These are phyloP conservation scores for Drepana falcataria DNA, from an alignment of 2,888 invertebrate genomes.

Conservation along the genomic window DNA sequence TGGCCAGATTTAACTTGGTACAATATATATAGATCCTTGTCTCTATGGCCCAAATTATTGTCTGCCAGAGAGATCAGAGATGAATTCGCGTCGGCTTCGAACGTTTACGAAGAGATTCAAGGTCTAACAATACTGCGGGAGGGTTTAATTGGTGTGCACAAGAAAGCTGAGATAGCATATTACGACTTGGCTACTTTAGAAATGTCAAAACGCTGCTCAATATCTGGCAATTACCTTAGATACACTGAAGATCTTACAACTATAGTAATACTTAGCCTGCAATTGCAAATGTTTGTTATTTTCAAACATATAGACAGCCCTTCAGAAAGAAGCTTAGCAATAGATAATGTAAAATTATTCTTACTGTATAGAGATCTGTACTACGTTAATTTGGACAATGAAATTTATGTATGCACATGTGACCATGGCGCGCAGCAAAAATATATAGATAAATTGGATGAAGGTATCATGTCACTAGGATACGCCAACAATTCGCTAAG, in stretches of 20 bases:
- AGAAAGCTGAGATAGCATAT: constrained; percentile 36
- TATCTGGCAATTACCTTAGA: constrained; percentile 40
- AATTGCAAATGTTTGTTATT: constrained; percentile 37
- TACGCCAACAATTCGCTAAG: constrained; percentile 29
- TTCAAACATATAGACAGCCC: constrained; percentile 25
- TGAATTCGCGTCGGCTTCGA: constrained; percentile 50
- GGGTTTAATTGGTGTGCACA: constrained; percentile 49
- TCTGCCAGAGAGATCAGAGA: constrained; percentile 38
- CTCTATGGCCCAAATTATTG: constrained; percentile 44
- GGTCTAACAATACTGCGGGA: constrained; percentile 37
- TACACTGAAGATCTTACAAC: constrained; percentile 44
- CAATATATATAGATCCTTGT: constrained; percentile 49
- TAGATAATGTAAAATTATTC: constrained; percentile 41
- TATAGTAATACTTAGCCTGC: constrained; percentile 30
- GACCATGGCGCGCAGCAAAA: constrained; percentile 15
- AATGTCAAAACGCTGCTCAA: constrained; percentile 17
- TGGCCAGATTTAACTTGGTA: constrained; percentile 35
- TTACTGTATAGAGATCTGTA: constrained; percentile 33
- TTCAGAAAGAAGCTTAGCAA: constrained; percentile 21
- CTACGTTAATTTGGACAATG: constrained; percentile 38
- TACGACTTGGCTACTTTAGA: constrained; percentile 44
- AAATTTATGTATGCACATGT: constrained; percentile 34
- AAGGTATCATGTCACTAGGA: constrained; percentile 42
- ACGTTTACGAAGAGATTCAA: constrained; percentile 37
- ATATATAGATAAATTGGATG: constrained; percentile 21